Evolutionary conservation across 2,113 vertebrate genomes (phyloP), one percentile per base, ranked within the genome.

Genomic region (Erythrocercus mccallii): DNA sequence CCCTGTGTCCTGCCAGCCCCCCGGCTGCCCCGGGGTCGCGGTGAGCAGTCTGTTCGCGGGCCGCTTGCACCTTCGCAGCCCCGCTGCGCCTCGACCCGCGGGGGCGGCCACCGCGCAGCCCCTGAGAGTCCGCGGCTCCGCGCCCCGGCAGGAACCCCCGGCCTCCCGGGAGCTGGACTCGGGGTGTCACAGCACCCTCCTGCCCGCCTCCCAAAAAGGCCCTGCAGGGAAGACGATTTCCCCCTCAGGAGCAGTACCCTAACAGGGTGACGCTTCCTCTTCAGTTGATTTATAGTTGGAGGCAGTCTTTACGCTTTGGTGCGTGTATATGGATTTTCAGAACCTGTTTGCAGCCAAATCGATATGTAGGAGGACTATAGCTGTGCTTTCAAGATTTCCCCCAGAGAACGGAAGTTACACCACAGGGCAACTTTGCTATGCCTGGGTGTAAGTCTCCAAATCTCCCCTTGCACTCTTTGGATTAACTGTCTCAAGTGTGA

Each of bases 191-290:
- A n/a, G 11, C n/a, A 5, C 47, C 4, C 44, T 21, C 24, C 12
- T 57, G 23, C 19, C 15, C 10, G 2, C 4, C 47, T 48, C 40
- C 20, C 66, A 58, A 28, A 68, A 37, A 2, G 8, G 30, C 5
- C 1, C 48, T 31, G 38, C 44, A 33, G 65, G n/a, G 21, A 9
- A 64, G 17, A 8, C 6, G 3, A 12, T 9, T 77, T 30, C 2
- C 16, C 31, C 15, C 6, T 38, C 9, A 8, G 45, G 6, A 81
- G 31, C 2, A 0, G 33, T 10, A 15, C 15, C 9, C 15, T 28
- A 51, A 9, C 1, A 56, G 24, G 18, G 17, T 2, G 0, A 19
- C 5, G 56, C n/a, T 22, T 24, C 8, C 9, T 2, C 17, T 38
- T 14, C 44, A 5, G 28, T 25, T 24, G 38, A 10, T 30, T 73